phyloP scores from a whole-genome alignment of 2,888 invertebrate genomes.

The Drosophila picticornis region DNA sequence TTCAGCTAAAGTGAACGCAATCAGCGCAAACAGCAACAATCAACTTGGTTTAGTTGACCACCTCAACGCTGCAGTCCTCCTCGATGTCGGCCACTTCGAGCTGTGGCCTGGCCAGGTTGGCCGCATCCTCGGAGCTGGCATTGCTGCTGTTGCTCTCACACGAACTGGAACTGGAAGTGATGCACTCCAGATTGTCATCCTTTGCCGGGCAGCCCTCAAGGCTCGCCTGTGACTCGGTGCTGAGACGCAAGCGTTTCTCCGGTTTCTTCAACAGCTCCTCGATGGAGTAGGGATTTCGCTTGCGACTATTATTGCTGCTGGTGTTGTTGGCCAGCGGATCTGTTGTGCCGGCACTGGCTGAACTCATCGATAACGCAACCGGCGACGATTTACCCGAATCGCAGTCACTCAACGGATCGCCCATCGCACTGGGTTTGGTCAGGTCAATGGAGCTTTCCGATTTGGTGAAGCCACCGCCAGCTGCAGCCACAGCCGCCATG shows the following conservation, averaged over 20 bases:
- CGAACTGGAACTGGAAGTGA: slow-evolving; percentile 70
- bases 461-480: slow-evolving; percentile 79
- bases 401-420: slow-evolving; percentile 84
- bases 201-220: slow-evolving; percentile 27
- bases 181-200: slow-evolving; percentile 57
- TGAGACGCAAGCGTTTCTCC: slow-evolving; percentile 86
- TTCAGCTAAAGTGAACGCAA: neutral
- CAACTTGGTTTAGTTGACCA: slow-evolving; percentile 79
- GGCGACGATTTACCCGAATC: slow-evolving; percentile 85
- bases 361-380: slow-evolving; percentile 67
- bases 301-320: slow-evolving; percentile 67
- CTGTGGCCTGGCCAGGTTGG: slow-evolving; percentile 21
- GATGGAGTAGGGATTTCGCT: slow-evolving; percentile 94
- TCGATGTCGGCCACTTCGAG: slow-evolving; percentile 51
- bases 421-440: slow-evolving; percentile 74
- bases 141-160: slow-evolving; percentile 64
- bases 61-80: slow-evolving; percentile 84
- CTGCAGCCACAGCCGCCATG: slow-evolving; percentile 61
- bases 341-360: slow-evolving; percentile 23
- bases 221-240: slow-evolving; percentile 44
- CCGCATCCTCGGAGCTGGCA: slow-evolving; percentile 47
- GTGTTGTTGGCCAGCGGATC: slow-evolving; percentile 11
- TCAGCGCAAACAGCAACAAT: too few species aligned
- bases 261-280: slow-evolving; percentile 94
- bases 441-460: slow-evolving; percentile 84